Base-by-base conservation (phyloP, 2,888 invertebrate genomes). In the Drosophila formosana region DNA sequence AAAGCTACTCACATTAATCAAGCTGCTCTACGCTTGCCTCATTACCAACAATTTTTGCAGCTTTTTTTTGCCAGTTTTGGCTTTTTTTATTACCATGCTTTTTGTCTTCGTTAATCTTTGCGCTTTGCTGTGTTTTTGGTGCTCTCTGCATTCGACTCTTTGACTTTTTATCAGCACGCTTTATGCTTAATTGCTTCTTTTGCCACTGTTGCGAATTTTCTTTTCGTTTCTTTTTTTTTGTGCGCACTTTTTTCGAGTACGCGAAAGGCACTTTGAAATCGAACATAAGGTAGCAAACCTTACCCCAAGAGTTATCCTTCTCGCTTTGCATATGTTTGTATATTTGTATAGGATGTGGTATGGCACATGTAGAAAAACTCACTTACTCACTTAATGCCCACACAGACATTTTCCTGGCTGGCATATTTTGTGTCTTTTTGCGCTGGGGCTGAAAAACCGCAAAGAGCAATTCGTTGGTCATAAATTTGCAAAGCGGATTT, bases 401-500 rank as follows among this genome's bases (percentile, higher is more conserved):
- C 37, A 53, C 71, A 53, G 53, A 55, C 28, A 62, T 30, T 50
- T 41, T 45, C 39, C 34, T 45, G 43, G 60, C 63, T 66, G 43
- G 66, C 64, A 68, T 68, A 68, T 66, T 79, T 80, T 55, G 66
- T 71, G 56, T 60, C 51, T 60, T 70, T 57, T 72, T 66, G 43
- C 43, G 67, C 63, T 66, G 65, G 43, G 60, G 47, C 55, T 68
- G 47, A 25, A 55, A 71, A 79, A 70, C 82, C 77, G 64, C 79
- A 82, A 82, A 76, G 72, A 71, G 78, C 78, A 80, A 87, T 88
- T 80, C 88, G 82, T 89, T 82, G 81, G 78, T 79, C 88, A 90
- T 90, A 90, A 90, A 90, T 90, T 90, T 84, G 77, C 88, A 80
- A 83, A 85, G 83, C 82, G 84, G 85, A 89, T 90, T 90, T 89